Evolutionary conservation across 2,888 invertebrate species (phyloP).

Genomic region (Nomada fucata): DNA sequence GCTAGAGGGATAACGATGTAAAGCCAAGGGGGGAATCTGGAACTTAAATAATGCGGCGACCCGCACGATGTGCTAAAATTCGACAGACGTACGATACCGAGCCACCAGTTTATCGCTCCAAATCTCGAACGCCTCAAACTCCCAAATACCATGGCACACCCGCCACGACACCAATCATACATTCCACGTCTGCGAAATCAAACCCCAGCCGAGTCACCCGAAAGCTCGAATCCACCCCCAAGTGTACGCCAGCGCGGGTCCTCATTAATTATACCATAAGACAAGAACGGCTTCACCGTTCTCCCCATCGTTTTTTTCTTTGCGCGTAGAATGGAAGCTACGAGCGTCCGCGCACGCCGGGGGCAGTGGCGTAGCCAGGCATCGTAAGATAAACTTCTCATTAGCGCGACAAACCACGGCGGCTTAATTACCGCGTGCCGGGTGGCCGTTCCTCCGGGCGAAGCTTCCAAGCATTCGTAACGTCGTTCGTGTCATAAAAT

Average conservation of each 20-base stretch:
- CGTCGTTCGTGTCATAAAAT: constrained; percentile 62
- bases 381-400: constrained; percentile 77
- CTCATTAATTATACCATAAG: constrained; percentile 43
- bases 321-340: constrained; percentile 45
- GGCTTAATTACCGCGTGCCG: constrained; percentile 73
- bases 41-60: too few relatives aligned
- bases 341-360: constrained; percentile 12
- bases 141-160: too few relatives aligned
- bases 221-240: not conserved
- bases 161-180: too few relatives aligned
- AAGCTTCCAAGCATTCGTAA: constrained; percentile 45
- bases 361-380: constrained; percentile 28
- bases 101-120: too few relatives aligned
- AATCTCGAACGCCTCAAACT: too few relatives aligned
- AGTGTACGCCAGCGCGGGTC: not conserved
- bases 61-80: too few relatives aligned
- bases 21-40: too few relatives aligned
- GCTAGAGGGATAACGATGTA: too few relatives aligned
- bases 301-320: constrained; percentile 11
- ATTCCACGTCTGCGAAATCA: too few relatives aligned
- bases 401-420: constrained; percentile 76
- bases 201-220: not conserved
- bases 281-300: constrained; percentile 43
- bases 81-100: too few relatives aligned
- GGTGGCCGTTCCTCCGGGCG: constrained; percentile 63